Evolutionary conservation across 2,113 vertebrate genomes (phyloP), one percentile per base, ranked within the genome.

Genomic region (Boleophthalmus pectinirostris): DNA sequence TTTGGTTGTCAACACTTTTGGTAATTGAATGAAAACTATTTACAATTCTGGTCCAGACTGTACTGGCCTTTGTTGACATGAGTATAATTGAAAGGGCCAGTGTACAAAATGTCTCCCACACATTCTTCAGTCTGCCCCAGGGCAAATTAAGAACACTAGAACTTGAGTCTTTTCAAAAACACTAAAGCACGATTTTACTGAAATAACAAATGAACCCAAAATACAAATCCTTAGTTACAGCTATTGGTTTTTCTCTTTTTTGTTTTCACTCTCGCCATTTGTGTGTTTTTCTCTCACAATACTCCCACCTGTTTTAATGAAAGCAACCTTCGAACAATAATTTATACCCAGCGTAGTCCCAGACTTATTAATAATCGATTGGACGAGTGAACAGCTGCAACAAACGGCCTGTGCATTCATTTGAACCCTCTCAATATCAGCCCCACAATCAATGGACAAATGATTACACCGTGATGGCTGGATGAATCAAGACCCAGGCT

Each of bases 361-460:
- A 29, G 24, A 82, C 43, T 79, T 75, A 72, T 80, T 73, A 72
- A 58, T 60, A 70, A 74, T 80, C 69, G 0, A 76, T 77, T 35
- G 23, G 82, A 56, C 21, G 35, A 78, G 46, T 14, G 46, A 82
- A 79, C 72, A 54, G 58, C 56, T 16, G 18, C 0, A 15, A 70
- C 45, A 64, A 77, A 66, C 68, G 80, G 79, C 66, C 14, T 33
- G 7, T 66, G 60, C 64, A 68, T 85, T 76, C 5, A 78, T 80
- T 83, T 75, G 12, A 15, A 46, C 56, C 56, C 46, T 29, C 45
- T 84, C 77, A 23, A 67, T 85, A 82, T 74, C 46, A 29, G 57
- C 66, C 35, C 24, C 51, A 33, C 67, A 73, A 80, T 90, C 76
- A 68, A 83, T 79, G 12, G 66, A 54, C 68, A 72, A 81, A 82